phyloP scores from a whole-genome alignment of 2,888 invertebrate genomes.

The Holacanthella duospinosa region DNA sequence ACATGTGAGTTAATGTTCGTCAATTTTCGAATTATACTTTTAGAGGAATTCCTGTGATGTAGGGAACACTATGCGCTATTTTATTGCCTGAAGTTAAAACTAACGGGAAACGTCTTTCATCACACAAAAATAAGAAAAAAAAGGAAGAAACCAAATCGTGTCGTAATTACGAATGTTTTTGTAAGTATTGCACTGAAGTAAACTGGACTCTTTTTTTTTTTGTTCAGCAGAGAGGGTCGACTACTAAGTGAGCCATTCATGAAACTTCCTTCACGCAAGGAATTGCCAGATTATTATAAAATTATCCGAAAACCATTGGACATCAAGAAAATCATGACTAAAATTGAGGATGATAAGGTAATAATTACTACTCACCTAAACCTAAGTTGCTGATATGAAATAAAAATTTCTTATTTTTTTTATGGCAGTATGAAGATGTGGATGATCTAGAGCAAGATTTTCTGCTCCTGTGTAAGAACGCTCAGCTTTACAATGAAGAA shows the following conservation, averaged over 20 bases:
- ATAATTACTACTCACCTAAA: background rate
- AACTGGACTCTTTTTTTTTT: no score
- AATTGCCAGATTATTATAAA: slow-evolving; percentile 92
- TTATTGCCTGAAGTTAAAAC: no score
- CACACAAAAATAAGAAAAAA: background rate
- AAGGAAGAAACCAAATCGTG: background rate
- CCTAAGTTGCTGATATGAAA: no score
- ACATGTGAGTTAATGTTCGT: background rate
- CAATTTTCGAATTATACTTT: no score
- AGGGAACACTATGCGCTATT: no score
- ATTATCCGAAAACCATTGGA: slow-evolving; percentile 89
- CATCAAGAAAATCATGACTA: slow-evolving; percentile 81
- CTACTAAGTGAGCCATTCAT: slow-evolving; percentile 88
- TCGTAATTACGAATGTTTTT: background rate
- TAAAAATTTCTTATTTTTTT: background rate
- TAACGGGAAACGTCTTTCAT: no score
- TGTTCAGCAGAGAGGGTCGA: slow-evolving; percentile 57
- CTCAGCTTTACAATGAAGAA: slow-evolving; percentile 94
- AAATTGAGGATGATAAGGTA: slow-evolving; percentile 77
- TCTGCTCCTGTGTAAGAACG: slow-evolving; percentile 88
- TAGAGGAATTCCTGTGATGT: no score
- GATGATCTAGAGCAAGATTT: slow-evolving; percentile 73
- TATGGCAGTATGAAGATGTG: slow-evolving; percentile 62
- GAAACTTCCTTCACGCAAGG: slow-evolving; percentile 83
- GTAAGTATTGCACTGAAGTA: no score